Evolutionary conservation across 2,113 vertebrate species (phyloP).

Genomic region (Danio rerio): DNA sequence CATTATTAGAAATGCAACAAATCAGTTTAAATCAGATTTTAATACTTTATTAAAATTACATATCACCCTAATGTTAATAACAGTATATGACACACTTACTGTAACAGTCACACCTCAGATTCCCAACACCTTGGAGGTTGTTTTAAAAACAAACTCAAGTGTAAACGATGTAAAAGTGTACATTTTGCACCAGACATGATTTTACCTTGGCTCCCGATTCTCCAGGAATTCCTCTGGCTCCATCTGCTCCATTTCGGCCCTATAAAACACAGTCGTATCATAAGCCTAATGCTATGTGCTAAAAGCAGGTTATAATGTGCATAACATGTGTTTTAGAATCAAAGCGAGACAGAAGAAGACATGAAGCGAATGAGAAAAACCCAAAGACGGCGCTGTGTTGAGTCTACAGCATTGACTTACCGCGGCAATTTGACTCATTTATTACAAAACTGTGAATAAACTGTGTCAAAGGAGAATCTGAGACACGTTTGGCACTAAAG

Average conservation of each 20-base stretch:
- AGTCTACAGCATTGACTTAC: constrained; percentile 28
- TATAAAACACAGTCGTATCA: constrained; percentile 61
- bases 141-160: neutral
- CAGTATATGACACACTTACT: too few species aligned
- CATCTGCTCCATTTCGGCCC: constrained; percentile 94
- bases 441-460: constrained; percentile 44
- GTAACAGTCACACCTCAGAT: too few species aligned
- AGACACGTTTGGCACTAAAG: constrained; percentile 12
- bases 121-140: neutral
- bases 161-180: neutral
- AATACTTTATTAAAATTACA: too few species aligned
- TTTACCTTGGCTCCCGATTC: constrained; percentile 89
- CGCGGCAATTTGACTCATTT: constrained; percentile 41
- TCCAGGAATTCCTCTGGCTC: constrained; percentile 94
- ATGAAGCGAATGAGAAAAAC: constrained; percentile 13
- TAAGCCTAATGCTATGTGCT: neutral
- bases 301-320: constrained; percentile 34
- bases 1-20: too few species aligned
- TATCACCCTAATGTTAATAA: too few species aligned
- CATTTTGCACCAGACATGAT: neutral
- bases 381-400: constrained; percentile 38
- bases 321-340: constrained; percentile 44
- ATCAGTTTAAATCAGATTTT: too few species aligned
- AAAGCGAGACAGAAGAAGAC: constrained; percentile 4
- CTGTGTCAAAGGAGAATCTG: constrained; percentile 43